Evolutionary conservation across 2,113 vertebrate genomes (phyloP).

Genomic region (Sminthopsis crassicaudata): DNA sequence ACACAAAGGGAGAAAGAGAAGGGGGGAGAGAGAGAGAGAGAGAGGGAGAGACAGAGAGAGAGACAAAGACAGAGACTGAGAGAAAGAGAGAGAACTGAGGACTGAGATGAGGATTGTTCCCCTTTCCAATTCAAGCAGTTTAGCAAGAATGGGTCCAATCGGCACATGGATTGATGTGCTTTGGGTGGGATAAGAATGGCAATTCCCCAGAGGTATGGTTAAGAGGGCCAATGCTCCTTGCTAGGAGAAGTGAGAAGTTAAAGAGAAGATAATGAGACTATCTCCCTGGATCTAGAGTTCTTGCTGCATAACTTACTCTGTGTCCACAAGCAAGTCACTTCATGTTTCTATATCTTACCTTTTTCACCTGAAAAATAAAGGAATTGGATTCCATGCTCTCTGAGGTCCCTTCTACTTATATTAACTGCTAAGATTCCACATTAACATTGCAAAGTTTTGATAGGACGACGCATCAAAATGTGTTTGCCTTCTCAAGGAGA

Average conservation of each 20-base stretch:
- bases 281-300: neutral
- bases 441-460: neutral
- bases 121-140: neutral
- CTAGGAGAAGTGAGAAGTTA: neutral
- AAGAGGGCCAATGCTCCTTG: neutral
- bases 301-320: neutral
- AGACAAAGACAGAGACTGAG: no score
- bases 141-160: neutral
- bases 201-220: neutral
- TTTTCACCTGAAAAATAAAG: neutral
- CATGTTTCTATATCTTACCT: neutral
- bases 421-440: neutral
- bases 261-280: neutral
- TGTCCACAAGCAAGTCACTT: neutral
- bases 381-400: neutral
- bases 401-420: neutral
- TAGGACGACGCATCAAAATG: slow-evolving; percentile 9
- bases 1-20: no score
- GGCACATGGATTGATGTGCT: neutral
- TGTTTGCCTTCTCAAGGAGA: neutral
- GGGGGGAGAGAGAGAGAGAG: no score
- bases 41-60: no score
- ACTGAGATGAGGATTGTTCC: neutral
- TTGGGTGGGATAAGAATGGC: neutral
- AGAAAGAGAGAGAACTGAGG: no score